A percentile compares a stretch with the other conserved stretches of the same genome.
phyloP scores from a whole-genome alignment of 2,888 invertebrate species.

The Ormia ochracea region DNA sequence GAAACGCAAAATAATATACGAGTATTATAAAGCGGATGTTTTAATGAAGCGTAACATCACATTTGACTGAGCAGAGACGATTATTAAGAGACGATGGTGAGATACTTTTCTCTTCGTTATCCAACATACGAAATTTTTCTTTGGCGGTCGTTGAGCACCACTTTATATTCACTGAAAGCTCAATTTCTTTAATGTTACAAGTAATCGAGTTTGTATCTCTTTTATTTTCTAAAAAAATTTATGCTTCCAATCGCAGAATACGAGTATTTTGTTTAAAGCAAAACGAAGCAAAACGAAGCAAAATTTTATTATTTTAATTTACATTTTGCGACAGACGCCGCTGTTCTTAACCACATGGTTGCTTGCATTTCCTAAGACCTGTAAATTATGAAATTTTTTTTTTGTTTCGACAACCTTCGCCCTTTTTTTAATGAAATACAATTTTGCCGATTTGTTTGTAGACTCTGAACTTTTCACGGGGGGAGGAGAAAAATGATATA shows the following conservation, averaged over 20 bases:
- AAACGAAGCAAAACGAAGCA: background rate
- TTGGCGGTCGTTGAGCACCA: conserved; percentile 35
- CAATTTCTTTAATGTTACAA: background rate
- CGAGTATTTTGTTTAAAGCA: background rate
- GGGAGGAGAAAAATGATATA: too few relatives aligned
- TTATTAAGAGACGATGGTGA: conserved; percentile 2
- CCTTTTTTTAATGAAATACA: conserved; percentile 45
- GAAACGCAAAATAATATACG: background rate
- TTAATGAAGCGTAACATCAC: conserved; percentile 73
- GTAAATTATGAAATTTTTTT: background rate
- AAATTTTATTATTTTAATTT: conserved; percentile 37
- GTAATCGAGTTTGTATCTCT: background rate
- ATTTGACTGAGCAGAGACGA: conserved; percentile 52
- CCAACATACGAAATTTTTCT: conserved; percentile 19
- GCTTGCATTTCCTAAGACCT: background rate
- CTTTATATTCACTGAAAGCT: conserved; percentile 2
- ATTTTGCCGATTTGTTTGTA: conserved; percentile 10
- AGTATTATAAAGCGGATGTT: conserved; percentile 63
- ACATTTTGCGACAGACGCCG: conserved; percentile 5
- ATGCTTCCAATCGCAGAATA: background rate
- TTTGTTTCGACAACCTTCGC: conserved; percentile 55
- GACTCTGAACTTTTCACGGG: background rate
- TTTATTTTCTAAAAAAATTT: conserved; percentile 1
- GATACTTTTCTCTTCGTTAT: conserved; percentile 1
- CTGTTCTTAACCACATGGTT: background rate